phyloP scores from a whole-genome alignment of 2,888 invertebrate genomes.

The Aspidiotus destructor region DNA sequence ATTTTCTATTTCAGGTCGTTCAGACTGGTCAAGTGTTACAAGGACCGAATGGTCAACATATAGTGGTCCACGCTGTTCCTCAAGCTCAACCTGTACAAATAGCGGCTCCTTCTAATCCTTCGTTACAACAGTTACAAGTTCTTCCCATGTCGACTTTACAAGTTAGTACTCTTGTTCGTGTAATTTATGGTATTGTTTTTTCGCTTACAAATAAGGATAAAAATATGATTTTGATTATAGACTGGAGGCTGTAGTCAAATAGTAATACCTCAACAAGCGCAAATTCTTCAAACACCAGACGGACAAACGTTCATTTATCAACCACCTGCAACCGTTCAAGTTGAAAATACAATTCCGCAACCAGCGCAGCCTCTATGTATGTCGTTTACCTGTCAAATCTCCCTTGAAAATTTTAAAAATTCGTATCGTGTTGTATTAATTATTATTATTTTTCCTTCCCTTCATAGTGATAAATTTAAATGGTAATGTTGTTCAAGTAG shows the following conservation, averaged over 20 bases:
- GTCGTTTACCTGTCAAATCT: neutral
- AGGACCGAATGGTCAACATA: constrained; percentile 59
- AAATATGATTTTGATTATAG: constrained; percentile 42
- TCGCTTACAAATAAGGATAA: neutral
- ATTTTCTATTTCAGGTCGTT: constrained; percentile 35
- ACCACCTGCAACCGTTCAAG: constrained; percentile 44
- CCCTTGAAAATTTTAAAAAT: neutral
- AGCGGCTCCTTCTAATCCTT: constrained; percentile 51
- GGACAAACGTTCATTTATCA: constrained; percentile 89
- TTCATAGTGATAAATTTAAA: constrained; percentile 58
- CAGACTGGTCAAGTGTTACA: constrained; percentile 54
- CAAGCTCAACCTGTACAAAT: constrained; percentile 54
- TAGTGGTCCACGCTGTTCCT: constrained; percentile 59
- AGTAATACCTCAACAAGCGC: constrained; percentile 58
- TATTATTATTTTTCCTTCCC: neutral
- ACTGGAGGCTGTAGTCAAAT: constrained; percentile 45
- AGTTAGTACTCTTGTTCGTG: neutral
- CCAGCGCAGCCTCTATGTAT: constrained; percentile 52
- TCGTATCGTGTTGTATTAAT: neutral
- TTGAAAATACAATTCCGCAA: constrained; percentile 40
- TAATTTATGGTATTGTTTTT: neutral
- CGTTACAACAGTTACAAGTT: constrained; percentile 62
- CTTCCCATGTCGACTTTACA: constrained; percentile 40
- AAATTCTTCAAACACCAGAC: constrained; percentile 80
- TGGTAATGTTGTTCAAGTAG: constrained; percentile 64